Evolutionary conservation across 2,888 invertebrate genomes (phyloP), one percentile per base, ranked within the genome.

Genomic region (Leptogaster cylindrica): DNA sequence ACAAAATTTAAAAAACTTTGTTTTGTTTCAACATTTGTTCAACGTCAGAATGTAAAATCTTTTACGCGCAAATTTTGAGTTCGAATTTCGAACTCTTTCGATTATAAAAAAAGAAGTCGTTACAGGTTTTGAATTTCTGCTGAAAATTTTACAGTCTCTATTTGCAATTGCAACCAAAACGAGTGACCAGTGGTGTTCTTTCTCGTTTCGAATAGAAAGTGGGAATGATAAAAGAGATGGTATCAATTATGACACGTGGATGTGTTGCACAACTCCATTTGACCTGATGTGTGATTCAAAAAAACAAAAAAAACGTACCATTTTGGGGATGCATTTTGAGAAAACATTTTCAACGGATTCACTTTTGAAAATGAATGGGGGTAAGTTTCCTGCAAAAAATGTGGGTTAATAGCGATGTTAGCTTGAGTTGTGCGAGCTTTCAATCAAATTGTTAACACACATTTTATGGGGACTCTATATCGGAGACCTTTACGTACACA

Each of bases 101-200:
- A 18, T 33, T 18, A 31, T 39, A 67, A n/a, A 41, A 4, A 46
- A 27, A 68, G 46, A 65, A 50, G 14, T 41, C 48, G 41, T 55
- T 48, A 58, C 39, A 18, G 14, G 68, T 68, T 41, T 68, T 28
- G 16, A 36, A 48, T 68, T 65, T 68, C 65, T 48, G 46, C 55
- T 44, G 5, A 14, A 28, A 41, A 65, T 58, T 48, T 55, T 65
- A 65, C 52, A 58, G 48, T 50, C 64, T 58, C 58, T 27, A 44
- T 27, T 55, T 63, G 14, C 16, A 65, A n/a, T n/a, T n/a, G n/a
- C n/a, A n/a, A n/a, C n/a, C n/a, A n/a, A n/a, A n/a, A n/a, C n/a
- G n/a, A n/a, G n/a, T n/a, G n/a, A n/a, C n/a, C n/a, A n/a, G n/a
- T n/a, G n/a, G n/a, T n/a, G n/a, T n/a, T n/a, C n/a, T n/a, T n/a